These are phyloP conservation scores for Drosophila bocki DNA, from an alignment of 1,140 invertebrate species.

Conservation along the genomic window DNA sequence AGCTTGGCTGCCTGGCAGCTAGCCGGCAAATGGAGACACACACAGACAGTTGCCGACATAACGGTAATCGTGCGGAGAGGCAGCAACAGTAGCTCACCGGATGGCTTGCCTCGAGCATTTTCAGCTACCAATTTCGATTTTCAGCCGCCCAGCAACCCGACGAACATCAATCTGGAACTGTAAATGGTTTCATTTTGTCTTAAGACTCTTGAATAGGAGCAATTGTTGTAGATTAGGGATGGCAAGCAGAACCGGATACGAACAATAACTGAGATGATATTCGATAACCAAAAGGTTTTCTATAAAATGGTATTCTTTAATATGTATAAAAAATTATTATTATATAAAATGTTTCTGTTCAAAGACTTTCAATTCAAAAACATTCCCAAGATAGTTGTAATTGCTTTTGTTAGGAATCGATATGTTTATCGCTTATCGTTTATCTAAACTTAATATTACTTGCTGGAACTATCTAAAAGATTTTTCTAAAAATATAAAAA, in stretches of 20 bases:
- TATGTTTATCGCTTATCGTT: not conserved
- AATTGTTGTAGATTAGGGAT: constrained; percentile 3
- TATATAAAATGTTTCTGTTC: too few relatives aligned
- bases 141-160: constrained; percentile 20
- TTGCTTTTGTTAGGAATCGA: not conserved
- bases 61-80: constrained; percentile 58
- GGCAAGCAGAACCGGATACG: not conserved
- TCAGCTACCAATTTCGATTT: constrained; percentile 41
- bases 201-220: constrained; percentile 2
- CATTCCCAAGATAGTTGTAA: not conserved
- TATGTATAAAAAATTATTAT: too few relatives aligned
- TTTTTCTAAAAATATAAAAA: too few relatives aligned
- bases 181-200: not conserved
- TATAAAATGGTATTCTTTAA: not conserved
- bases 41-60: constrained; percentile 42
- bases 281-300: not conserved
- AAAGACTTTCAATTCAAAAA: not conserved
- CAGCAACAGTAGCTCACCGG: constrained; percentile 31
- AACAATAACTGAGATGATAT: not conserved
- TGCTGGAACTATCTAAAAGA: not conserved
- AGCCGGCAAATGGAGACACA: constrained; percentile 24
- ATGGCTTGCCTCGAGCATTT: constrained; percentile 32
- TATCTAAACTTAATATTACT: not conserved
- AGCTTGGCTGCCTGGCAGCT: constrained; percentile 21
- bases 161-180: constrained; percentile 30